Conservation (phyloP, 2,888 invertebrate genomes). For the Ochropacha duplaris region DNA sequence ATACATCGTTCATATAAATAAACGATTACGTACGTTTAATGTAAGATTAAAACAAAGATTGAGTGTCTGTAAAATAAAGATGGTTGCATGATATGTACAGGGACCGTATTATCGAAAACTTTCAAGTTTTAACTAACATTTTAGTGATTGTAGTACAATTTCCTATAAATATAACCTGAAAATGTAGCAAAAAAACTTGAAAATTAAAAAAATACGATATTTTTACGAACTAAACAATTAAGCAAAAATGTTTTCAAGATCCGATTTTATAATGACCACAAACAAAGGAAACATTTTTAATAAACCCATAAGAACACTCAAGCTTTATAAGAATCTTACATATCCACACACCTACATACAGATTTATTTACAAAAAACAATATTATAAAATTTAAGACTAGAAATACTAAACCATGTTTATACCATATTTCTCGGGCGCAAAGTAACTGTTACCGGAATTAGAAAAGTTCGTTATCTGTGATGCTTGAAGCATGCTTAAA, state of each 20-base stretch:
- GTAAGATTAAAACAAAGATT: conserved; percentile 40
- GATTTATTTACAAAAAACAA: conserved; percentile 33
- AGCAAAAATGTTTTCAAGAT: background rate
- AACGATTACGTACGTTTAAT: conserved; percentile 14
- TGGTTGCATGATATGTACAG: conserved; percentile 56
- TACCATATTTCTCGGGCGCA: conserved; percentile 79
- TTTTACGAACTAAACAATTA: background rate
- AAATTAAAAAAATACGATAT: conserved; percentile 36
- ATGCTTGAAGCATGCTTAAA: conserved; percentile 76
- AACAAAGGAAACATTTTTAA: background rate
- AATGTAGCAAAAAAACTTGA: conserved; percentile 20
- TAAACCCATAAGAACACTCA: conserved; percentile 24
- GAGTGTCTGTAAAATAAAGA: conserved; percentile 34
- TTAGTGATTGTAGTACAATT: conserved; percentile 20
- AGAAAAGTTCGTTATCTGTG: conserved; percentile 80
- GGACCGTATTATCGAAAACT: conserved; percentile 36
- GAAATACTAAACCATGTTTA: conserved; percentile 80
- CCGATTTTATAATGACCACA: background rate
- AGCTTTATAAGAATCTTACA: conserved; percentile 21
- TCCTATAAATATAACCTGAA: conserved; percentile 16
- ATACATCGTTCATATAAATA: conserved; percentile 18
- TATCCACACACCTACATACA: conserved; percentile 16
- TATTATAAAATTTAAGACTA: conserved; percentile 54
- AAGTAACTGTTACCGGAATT: conserved; percentile 78
- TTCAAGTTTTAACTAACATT: conserved; percentile 30